Percentiles rank a stretch among this genome's conserved stretches.
phyloP scores from a whole-genome alignment of 1,140 invertebrate species.

The Argopecten irradians region DNA sequence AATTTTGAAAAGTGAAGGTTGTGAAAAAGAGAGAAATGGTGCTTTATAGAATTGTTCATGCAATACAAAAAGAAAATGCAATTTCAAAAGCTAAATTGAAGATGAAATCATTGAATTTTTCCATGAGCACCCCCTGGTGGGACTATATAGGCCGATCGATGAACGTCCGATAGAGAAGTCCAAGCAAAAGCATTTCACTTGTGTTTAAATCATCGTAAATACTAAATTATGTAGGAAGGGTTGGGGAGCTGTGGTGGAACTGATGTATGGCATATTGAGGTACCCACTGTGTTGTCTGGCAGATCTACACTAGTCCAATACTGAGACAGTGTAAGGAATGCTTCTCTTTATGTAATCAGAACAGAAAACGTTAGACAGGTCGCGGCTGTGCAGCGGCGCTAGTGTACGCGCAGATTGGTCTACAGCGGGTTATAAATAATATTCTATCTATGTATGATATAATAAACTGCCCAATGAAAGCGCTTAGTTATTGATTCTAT shows the following conservation, averaged over 20 bases:
- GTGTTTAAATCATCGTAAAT: conserved; percentile 23
- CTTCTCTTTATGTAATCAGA: background rate
- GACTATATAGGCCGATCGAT: background rate
- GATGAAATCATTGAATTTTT: conserved; percentile 2
- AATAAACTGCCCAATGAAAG: too few relatives aligned
- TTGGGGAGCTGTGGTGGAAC: background rate
- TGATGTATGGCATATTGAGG: background rate
- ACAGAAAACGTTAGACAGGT: background rate
- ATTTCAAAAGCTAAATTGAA: conserved; percentile 4
- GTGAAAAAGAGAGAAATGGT: background rate
- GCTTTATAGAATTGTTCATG: conserved; percentile 6
- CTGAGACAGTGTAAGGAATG: background rate
- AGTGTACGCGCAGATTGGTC: background rate
- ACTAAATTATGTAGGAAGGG: conserved; percentile 21
- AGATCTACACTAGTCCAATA: background rate
- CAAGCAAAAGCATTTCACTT: background rate
- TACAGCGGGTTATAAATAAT: background rate
- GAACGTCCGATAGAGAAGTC: background rate
- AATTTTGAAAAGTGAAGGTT: conserved; percentile 15
- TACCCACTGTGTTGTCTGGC: conserved; percentile 19
- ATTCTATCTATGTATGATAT: too few relatives aligned
- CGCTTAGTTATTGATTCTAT: too few relatives aligned
- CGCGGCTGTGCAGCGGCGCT: background rate
- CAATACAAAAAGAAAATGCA: conserved; percentile 22
- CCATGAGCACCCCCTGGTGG: background rate